Percentiles rank a stretch among this genome's conserved stretches.
Evolutionary conservation across 2,113 vertebrate genomes (phyloP).

Genomic region (Brachyhypopomus gauderio): DNA sequence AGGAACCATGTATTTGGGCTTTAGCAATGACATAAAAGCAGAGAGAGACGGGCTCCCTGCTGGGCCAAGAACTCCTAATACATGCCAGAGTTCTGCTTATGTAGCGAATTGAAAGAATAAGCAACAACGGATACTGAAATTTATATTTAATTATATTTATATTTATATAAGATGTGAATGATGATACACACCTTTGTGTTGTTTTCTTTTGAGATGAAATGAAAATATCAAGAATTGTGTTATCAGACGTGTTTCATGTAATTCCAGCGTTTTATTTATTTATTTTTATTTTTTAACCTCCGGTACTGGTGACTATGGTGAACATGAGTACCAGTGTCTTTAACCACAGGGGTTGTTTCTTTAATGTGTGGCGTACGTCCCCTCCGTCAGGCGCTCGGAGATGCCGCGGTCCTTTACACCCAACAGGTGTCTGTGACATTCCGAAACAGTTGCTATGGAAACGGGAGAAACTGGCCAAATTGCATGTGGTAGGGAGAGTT

Average conservation of each 20-base stretch:
- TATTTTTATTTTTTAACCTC: too few species aligned
- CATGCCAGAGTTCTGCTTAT: too few species aligned
- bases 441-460: slow-evolving; percentile 57
- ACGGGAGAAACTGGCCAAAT: slow-evolving; percentile 41
- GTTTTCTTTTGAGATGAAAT: slow-evolving; percentile 17
- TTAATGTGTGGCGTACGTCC: not conserved
- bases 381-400: not conserved
- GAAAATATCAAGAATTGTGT: not conserved
- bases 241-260: too few species aligned
- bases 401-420: not conserved
- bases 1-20: slow-evolving; percentile 17
- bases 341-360: not conserved
- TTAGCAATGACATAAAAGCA: too few species aligned
- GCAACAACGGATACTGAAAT: too few species aligned
- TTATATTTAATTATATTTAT: too few species aligned
- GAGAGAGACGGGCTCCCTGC: too few species aligned
- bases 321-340: not conserved
- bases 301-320: not conserved
- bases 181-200: slow-evolving; percentile 1
- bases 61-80: too few species aligned
- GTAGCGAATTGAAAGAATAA: too few species aligned
- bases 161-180: not conserved
- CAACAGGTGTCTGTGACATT: slow-evolving; percentile 55
- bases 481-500: not conserved
- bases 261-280: too few species aligned